Conservation (phyloP, 2,888 invertebrate species). For the Sphinx pinastri region DNA sequence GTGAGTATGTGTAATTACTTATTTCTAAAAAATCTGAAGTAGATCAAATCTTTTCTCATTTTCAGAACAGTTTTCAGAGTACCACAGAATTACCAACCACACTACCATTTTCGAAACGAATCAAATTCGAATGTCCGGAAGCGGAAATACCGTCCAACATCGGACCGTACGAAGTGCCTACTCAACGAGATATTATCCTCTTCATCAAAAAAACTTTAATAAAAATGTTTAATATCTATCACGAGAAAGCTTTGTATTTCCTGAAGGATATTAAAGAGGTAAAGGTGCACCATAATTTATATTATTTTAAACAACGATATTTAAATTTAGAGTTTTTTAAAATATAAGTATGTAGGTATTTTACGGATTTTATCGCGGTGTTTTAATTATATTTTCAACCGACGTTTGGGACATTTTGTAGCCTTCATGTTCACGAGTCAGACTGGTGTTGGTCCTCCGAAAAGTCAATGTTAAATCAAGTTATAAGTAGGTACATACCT, state of each 20-base stretch:
- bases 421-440: too few species aligned
- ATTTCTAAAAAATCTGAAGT: too few species aligned
- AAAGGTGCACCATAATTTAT: neutral
- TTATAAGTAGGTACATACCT: too few species aligned
- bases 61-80: constrained; percentile 2
- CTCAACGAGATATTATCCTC: constrained; percentile 57
- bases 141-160: constrained; percentile 55
- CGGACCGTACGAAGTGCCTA: constrained; percentile 66
- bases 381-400: too few species aligned
- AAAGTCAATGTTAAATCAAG: too few species aligned
- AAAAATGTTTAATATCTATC: constrained; percentile 54
- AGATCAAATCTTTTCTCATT: too few species aligned
- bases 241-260: constrained; percentile 55
- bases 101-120: constrained; percentile 1
- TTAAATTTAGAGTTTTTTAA: too few species aligned
- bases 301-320: neutral
- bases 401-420: too few species aligned
- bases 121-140: constrained; percentile 52
- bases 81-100: constrained; percentile 24
- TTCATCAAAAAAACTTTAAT: constrained; percentile 50
- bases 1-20: too few species aligned
- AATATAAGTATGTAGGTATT: too few species aligned
- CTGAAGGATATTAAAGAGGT: constrained; percentile 67
- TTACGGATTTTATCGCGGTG: too few species aligned
- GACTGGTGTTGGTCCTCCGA: too few species aligned